phyloP scores from a whole-genome alignment of 2,797 vertebrate genomes.

The Adrianichthys oophorus region DNA sequence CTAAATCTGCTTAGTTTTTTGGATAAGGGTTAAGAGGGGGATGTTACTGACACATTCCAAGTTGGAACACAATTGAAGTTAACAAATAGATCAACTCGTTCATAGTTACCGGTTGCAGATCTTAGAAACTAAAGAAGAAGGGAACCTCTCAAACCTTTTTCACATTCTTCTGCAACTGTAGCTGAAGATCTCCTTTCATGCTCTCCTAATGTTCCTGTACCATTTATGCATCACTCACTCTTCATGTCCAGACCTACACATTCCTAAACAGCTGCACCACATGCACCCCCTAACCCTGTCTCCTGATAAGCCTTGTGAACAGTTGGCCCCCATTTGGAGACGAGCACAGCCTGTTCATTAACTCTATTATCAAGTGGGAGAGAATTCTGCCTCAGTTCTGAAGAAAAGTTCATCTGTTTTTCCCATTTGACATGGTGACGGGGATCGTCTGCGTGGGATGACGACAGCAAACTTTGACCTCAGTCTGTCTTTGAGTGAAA shows the following conservation, averaged over 20 bases:
- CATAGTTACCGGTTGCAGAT: too few relatives aligned
- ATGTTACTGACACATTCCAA: too few relatives aligned
- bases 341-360: conserved; percentile 26
- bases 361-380: conserved; percentile 22
- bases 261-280: conserved; percentile 31
- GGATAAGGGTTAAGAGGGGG: too few relatives aligned
- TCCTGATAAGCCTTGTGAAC: conserved; percentile 55
- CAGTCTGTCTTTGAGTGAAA: conserved; percentile 21
- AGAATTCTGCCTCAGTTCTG: conserved; percentile 18
- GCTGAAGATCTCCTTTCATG: too few relatives aligned
- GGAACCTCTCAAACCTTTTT: too few relatives aligned
- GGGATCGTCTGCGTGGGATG: conserved; percentile 15
- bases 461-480: conserved; percentile 35
- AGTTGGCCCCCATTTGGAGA: conserved; percentile 20
- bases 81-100: too few relatives aligned
- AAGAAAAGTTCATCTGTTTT: conserved; percentile 10
- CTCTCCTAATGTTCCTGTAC: too few relatives aligned
- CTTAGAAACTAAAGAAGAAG: too few relatives aligned
- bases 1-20: too few relatives aligned
- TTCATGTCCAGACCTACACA: conserved; percentile 2
- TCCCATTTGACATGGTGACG: conserved; percentile 17
- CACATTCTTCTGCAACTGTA: too few relatives aligned
- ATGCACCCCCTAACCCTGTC: conserved; percentile 37
- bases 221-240: too few relatives aligned
- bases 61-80: too few relatives aligned